Conservation (phyloP, 1,140 invertebrate species). For the Heliconius nattereri region DNA sequence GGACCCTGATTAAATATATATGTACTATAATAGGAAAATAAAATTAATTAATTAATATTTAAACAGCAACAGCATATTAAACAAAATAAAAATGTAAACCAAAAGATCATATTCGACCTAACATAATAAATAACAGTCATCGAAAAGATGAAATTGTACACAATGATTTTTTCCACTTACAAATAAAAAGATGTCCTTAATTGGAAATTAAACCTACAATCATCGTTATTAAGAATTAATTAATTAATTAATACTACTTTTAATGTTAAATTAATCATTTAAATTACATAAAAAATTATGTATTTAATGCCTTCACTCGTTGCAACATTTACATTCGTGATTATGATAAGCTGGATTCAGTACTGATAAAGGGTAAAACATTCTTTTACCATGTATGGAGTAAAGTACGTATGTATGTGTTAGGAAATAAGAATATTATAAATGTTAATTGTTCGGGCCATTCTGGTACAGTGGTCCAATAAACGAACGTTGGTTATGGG, state of each 20-base stretch:
- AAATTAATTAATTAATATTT: background rate
- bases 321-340: background rate
- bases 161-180: too few species aligned
- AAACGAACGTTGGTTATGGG: background rate
- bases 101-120: too few species aligned
- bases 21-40: background rate
- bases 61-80: too few species aligned
- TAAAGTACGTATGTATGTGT: background rate
- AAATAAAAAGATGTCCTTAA: too few species aligned
- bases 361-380: background rate
- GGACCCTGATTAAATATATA: background rate
- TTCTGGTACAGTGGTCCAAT: background rate
- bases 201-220: too few species aligned
- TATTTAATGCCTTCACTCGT: background rate
- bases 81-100: too few species aligned
- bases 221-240: too few species aligned
- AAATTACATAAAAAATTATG: background rate
- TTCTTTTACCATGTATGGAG: background rate
- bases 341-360: slow-evolving; percentile 1
- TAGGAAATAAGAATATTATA: background rate
- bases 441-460: background rate
- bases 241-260: too few species aligned
- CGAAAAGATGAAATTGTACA: too few species aligned
- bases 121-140: too few species aligned
- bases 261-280: background rate